These are phyloP conservation scores for Chrysolina americana DNA, from an alignment of 2,888 invertebrate species.

Conservation along the genomic window DNA sequence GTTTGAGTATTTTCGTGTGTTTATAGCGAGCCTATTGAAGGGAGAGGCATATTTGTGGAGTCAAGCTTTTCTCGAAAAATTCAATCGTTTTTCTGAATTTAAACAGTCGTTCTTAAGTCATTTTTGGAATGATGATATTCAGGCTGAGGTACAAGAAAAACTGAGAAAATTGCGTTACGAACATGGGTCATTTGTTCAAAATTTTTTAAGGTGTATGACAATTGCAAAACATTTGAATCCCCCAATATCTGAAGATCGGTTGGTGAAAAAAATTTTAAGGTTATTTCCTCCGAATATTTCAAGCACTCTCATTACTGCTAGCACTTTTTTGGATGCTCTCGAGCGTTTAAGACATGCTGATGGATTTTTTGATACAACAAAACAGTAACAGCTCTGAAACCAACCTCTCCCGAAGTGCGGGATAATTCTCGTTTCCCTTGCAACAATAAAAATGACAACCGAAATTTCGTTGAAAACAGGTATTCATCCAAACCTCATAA, in stretches of 20 bases:
- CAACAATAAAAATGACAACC: not conserved
- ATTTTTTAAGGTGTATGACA: not conserved
- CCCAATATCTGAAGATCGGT: not conserved
- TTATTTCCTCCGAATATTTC: not conserved
- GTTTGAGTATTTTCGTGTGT: not conserved
- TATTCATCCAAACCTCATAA: not conserved
- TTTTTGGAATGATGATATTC: not conserved
- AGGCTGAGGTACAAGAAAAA: not conserved
- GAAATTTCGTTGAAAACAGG: not conserved
- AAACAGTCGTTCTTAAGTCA: no score
- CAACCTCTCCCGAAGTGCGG: no score
- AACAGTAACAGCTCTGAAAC: not conserved
- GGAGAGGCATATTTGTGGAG: not conserved
- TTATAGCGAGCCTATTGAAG: not conserved
- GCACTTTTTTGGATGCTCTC: not conserved
- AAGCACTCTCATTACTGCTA: not conserved
- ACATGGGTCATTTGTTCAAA: not conserved
- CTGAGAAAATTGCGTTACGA: not conserved
- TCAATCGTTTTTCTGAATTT: not conserved
- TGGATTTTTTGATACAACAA: not conserved
- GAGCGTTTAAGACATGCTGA: not conserved
- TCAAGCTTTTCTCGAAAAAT: not conserved
- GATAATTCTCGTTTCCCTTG: not conserved
- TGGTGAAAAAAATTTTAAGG: not conserved
- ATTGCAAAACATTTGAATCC: not conserved